A percentile compares a stretch with the other conserved stretches of the same genome.
These are phyloP conservation scores for Zygothrica quintamaculata DNA, from an alignment of 2,888 invertebrate species.

Conservation along the genomic window DNA sequence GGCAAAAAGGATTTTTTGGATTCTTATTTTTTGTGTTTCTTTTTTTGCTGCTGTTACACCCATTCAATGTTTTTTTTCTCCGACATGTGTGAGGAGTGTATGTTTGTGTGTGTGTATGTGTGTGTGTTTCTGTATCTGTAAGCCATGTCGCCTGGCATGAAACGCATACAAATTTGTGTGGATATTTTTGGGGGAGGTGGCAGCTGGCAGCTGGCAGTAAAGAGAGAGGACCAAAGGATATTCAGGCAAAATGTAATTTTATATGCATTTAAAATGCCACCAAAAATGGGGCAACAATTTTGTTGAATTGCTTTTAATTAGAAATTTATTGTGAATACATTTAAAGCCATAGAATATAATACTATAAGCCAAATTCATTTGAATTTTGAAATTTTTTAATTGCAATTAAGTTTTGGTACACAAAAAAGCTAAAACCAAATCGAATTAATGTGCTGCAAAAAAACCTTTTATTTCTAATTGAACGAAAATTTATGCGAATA, in stretches of 20 bases:
- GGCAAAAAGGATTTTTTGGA: conserved; percentile 40
- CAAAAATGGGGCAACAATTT: conserved; percentile 39
- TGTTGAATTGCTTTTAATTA: conserved; percentile 61
- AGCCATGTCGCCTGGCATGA: conserved; percentile 52
- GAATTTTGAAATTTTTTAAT: background rate
- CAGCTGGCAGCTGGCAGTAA: too few species aligned
- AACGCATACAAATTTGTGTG: conserved; percentile 22
- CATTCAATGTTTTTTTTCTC: conserved; percentile 39
- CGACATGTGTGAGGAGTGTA: conserved; percentile 1
- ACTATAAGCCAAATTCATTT: background rate
- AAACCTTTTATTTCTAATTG: too few species aligned
- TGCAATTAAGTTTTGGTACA: background rate
- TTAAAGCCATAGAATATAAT: background rate
- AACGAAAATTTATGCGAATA: too few species aligned
- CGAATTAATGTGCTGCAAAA: background rate
- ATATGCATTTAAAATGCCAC: conserved; percentile 53
- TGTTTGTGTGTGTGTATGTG: conserved; percentile 10
- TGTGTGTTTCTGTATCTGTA: conserved; percentile 14
- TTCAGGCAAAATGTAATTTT: conserved; percentile 19
- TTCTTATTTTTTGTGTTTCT: too few species aligned
- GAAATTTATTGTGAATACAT: conserved; percentile 30
- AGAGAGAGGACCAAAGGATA: too few species aligned
- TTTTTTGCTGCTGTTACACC: conserved; percentile 30
- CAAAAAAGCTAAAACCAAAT: too few species aligned
- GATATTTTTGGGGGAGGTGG: background rate